Percentiles rank a stretch among this genome's conserved stretches.
phyloP scores from a whole-genome alignment of 1,140 invertebrate genomes.

The Halyomorpha halys region DNA sequence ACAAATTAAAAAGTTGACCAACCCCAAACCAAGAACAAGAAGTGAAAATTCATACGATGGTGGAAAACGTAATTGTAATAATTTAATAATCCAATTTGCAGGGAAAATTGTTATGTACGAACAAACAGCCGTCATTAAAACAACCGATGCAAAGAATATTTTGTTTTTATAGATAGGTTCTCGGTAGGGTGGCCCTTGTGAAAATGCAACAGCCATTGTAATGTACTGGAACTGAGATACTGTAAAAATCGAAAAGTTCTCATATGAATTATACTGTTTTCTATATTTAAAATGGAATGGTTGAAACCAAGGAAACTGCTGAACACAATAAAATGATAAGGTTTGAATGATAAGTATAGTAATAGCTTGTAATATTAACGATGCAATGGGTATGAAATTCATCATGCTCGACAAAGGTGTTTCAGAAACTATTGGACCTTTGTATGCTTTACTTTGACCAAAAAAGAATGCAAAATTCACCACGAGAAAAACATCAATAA shows the following conservation, averaged over 20 bases:
- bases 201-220: slow-evolving; percentile 77
- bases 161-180: slow-evolving; percentile 71
- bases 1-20: slow-evolving; percentile 44
- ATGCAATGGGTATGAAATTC: slow-evolving; percentile 54
- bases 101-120: slow-evolving; percentile 60
- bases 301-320: slow-evolving; percentile 58
- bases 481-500: slow-evolving; percentile 69
- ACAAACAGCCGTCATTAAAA: slow-evolving; percentile 51
- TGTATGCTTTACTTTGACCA: slow-evolving; percentile 63
- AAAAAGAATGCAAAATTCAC: slow-evolving; percentile 75
- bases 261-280: slow-evolving; percentile 47
- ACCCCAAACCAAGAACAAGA: slow-evolving; percentile 46
- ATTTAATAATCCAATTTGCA: slow-evolving; percentile 45
- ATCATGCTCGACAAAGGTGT: slow-evolving; percentile 58
- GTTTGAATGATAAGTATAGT: slow-evolving; percentile 57
- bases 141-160: slow-evolving; percentile 50
- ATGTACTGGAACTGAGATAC: slow-evolving; percentile 91
- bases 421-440: slow-evolving; percentile 50
- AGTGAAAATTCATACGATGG: slow-evolving; percentile 50
- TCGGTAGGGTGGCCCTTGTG: slow-evolving; percentile 81
- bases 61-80: slow-evolving; percentile 57
- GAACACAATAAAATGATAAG: slow-evolving; percentile 50
- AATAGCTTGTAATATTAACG: slow-evolving; percentile 60
- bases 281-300: slow-evolving; percentile 45
- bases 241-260: slow-evolving; percentile 77